A percentile compares a stretch with the other conserved stretches of the same genome.
These are phyloP conservation scores for Geodia barretti DNA, from an alignment of 37 sponge, comb jelly and placozoan genomes.

Conservation along the genomic window DNA sequence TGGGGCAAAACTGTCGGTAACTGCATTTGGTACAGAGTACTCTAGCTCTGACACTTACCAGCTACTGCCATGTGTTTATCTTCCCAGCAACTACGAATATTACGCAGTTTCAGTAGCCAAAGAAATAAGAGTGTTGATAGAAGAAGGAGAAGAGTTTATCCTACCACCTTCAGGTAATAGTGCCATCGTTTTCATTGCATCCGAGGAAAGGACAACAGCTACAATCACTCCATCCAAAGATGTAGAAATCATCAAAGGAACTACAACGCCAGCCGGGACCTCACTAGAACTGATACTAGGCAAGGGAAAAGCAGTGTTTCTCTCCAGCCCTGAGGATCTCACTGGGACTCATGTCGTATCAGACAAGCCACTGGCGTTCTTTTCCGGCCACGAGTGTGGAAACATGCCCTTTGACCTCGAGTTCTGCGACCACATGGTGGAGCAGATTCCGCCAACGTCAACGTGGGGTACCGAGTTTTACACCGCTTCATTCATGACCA, in stretches of 20 bases:
- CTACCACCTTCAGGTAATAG: conserved; percentile 18
- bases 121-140: no score
- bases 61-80: conserved; percentile 28
- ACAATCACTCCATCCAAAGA: conserved; percentile 37
- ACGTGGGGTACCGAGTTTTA: conserved; percentile 52
- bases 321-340: conserved; percentile 38
- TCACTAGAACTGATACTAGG: background rate
- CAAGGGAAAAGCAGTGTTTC: background rate
- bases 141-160: background rate
- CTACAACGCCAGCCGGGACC: background rate
- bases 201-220: conserved; percentile 6
- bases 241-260: background rate
- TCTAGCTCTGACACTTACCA: conserved; percentile 21
- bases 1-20: no score
- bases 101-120: conserved; percentile 57
- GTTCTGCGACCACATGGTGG: conserved; percentile 43
- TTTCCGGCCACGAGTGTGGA: conserved; percentile 60
- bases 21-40: no score
- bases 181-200: conserved; percentile 29
- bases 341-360: conserved; percentile 41
- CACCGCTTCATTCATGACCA: conserved; percentile 5
- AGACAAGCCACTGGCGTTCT: conserved; percentile 38
- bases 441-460: conserved; percentile 57
- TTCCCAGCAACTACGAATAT: conserved; percentile 40
- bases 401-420: conserved; percentile 8